Conservation (phyloP, 2,113 vertebrate genomes). For the Siniperca knerii region DNA sequence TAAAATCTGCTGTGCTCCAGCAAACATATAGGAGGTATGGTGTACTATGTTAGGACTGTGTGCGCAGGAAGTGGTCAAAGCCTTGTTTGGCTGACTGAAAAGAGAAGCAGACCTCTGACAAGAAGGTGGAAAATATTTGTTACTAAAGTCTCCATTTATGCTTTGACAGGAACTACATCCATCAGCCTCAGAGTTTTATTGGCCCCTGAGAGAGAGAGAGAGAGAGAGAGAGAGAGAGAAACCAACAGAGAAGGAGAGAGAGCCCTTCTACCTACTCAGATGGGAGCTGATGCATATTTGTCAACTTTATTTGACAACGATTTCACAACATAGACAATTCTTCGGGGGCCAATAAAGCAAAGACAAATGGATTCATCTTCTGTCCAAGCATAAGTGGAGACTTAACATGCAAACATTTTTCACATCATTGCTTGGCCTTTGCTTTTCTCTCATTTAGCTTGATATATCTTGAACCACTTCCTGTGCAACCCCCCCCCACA, state of each 20-base stretch:
- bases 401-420: constrained; percentile 29
- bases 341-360: constrained; percentile 19
- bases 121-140: constrained; percentile 22
- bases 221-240: constrained; percentile 41
- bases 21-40: neutral
- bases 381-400: constrained; percentile 6
- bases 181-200: constrained; percentile 41
- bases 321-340: constrained; percentile 31
- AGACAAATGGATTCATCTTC: constrained; percentile 35
- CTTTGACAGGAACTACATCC: constrained; percentile 27
- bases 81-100: constrained; percentile 30
- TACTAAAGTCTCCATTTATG: constrained; percentile 32
- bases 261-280: constrained; percentile 23
- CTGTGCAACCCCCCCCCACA: constrained; percentile 2
- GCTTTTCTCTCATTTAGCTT: constrained; percentile 17
- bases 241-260: constrained; percentile 23
- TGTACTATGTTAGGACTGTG: neutral
- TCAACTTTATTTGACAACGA: constrained; percentile 60
- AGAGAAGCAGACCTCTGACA: constrained; percentile 28
- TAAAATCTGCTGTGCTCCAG: constrained; percentile 10
- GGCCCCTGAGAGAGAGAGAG: constrained; percentile 31
- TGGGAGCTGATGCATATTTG: constrained; percentile 23
- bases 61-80: constrained; percentile 56
- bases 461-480: constrained; percentile 44
- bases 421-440: neutral